Conservation (phyloP, 35 echinoderm and acorn worm species). For the Lytechinus pictus region DNA sequence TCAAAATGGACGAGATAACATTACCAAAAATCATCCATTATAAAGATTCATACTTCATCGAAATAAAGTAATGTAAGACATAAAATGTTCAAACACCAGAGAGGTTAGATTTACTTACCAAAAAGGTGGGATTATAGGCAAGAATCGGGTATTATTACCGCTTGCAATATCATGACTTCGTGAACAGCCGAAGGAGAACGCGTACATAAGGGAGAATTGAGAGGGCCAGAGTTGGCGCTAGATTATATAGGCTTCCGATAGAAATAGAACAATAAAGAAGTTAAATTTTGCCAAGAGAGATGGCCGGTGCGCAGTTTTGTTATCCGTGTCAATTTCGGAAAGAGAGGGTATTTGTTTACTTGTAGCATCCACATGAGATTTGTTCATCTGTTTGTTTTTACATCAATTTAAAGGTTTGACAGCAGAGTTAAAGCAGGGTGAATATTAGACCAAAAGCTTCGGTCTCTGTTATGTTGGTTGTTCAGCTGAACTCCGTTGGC, state of each 20-base stretch:
- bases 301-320: background rate
- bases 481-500: too few relatives aligned
- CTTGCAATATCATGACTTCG: background rate
- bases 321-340: background rate
- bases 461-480: too few relatives aligned
- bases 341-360: background rate
- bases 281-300: background rate
- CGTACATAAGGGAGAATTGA: conserved; percentile 39
- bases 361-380: too few relatives aligned
- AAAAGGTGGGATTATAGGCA: background rate
- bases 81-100: background rate
- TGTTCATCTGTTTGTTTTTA: too few relatives aligned
- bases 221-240: conserved; percentile 35
- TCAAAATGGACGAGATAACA: background rate
- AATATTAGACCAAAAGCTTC: too few relatives aligned
- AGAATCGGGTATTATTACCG: background rate
- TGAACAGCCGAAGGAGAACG: background rate
- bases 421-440: too few relatives aligned
- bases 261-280: background rate
- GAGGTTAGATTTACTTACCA: background rate
- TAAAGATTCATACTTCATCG: background rate
- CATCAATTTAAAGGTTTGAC: too few relatives aligned
- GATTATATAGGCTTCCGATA: background rate
- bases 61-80: background rate
- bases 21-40: background rate